phyloP scores from a whole-genome alignment of 1,140 invertebrate species.

The Tribolium madens region DNA sequence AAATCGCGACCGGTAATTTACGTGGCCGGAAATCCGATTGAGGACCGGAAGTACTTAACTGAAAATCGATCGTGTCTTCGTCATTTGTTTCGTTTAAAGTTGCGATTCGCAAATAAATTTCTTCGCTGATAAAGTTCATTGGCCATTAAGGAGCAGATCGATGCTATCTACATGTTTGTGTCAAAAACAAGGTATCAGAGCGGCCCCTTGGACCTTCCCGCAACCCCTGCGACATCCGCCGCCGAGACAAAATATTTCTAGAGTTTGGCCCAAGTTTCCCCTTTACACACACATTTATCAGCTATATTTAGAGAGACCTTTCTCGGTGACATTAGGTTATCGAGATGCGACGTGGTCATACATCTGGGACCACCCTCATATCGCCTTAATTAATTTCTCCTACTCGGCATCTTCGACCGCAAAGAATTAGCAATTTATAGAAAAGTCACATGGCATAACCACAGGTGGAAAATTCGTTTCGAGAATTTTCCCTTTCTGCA shows the following conservation, averaged over 20 bases:
- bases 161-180: conserved; percentile 55
- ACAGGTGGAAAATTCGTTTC: background rate
- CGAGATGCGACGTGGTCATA: conserved; percentile 8
- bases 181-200: conserved; percentile 52
- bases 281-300: conserved; percentile 15
- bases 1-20: conserved; percentile 37
- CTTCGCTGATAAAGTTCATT: conserved; percentile 51
- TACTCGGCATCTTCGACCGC: background rate
- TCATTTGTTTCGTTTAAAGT: conserved; percentile 35
- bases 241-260: conserved; percentile 16
- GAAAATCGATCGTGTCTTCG: conserved; percentile 29
- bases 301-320: conserved; percentile 18
- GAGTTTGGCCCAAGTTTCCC: conserved; percentile 8
- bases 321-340: background rate
- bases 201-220: too few species aligned
- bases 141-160: conserved; percentile 50
- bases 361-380: background rate
- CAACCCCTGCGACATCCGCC: conserved; percentile 16
- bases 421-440: background rate
- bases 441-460: too few species aligned
- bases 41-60: conserved; percentile 28
- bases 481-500: background rate
- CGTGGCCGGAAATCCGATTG: conserved; percentile 21
- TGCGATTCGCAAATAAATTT: conserved; percentile 39
- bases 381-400: background rate